Percentiles rank a stretch among this genome's conserved stretches.
phyloP scores from a whole-genome alignment of 1,140 invertebrate species.

The Procambarus clarkii region DNA sequence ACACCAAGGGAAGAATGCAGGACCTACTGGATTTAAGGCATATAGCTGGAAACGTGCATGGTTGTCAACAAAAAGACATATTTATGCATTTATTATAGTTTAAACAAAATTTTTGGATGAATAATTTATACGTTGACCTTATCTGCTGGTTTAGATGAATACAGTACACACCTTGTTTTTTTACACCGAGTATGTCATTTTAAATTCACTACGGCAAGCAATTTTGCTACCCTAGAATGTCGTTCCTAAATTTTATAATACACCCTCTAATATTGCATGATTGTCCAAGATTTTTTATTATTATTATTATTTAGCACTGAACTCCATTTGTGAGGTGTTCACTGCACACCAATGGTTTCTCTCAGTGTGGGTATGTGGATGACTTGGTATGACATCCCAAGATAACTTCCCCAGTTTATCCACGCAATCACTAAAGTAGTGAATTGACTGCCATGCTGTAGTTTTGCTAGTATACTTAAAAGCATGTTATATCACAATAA shows the following conservation, averaged over 20 bases:
- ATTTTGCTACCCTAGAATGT: neutral
- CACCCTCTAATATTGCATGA: neutral
- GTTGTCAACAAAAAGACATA: conserved; percentile 20
- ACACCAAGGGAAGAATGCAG: conserved; percentile 15
- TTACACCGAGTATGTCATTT: conserved; percentile 57
- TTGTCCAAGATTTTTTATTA: neutral
- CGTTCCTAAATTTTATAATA: conserved; percentile 55
- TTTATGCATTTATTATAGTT: conserved; percentile 9
- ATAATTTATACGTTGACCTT: conserved; percentile 35
- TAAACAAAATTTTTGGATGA: neutral
- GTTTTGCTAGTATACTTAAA: neutral
- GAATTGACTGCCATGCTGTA: neutral
- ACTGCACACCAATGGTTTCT: conserved; percentile 9
- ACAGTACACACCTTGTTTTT: conserved; percentile 51
- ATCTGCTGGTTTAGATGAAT: conserved; percentile 34
- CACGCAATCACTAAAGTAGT: neutral
- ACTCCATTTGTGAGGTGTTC: neutral
- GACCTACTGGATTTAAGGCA: conserved; percentile 10
- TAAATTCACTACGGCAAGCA: conserved; percentile 37
- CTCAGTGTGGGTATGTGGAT: neutral
- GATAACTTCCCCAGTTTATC: neutral
- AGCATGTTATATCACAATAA: neutral
- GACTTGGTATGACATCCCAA: conserved; percentile 2
- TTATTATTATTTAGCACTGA: neutral
- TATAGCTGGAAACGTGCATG: conserved; percentile 16